Evolutionary conservation across 2,797 vertebrate genomes (phyloP), one percentile per base, ranked within the genome.

Genomic region (Centropyge bicolor): DNA sequence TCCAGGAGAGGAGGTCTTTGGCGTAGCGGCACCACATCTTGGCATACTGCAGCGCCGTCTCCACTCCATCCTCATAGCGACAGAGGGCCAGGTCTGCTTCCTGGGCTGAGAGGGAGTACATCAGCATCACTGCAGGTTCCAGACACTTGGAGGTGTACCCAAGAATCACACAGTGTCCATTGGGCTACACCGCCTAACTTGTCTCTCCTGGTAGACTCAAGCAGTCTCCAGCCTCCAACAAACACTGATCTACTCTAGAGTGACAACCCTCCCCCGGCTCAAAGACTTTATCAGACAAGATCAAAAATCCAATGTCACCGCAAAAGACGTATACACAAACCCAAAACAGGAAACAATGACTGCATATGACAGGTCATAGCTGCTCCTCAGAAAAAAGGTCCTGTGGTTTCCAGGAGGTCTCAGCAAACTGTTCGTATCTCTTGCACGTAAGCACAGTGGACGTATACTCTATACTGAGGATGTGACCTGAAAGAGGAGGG

Each of bases 21-120:
- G 97, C 95, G 0, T 98, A 99, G 88, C 97, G 97, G 83, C 97
- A 97, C 98, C 98, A 98, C 89, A 92, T 93, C 85, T 99, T 99
- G 90, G 97, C 92, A 0, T 99, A 98, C 8, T 95, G 96, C 43
- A 99, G 89, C 3, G 97, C 97, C 0, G 94, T 94, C 14, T 98
- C 97, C 62, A 99, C 97, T 11, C 98, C 98, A 0, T 95, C 95
- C 54, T 97, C 96, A 1, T 94, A 95, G 73, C 93, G 95, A 67
- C 96, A 94, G 74, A 99, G 95, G 78, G 94, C 92, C 85, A 96
- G 91, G 73, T 99, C 97, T 11, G 97, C 96, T 43, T 98, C 96
- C 85, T 97, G 95, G 82, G 82, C 97, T 97, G 96, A 91, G 89
- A 95, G 74, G 72, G 94, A 94, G 92, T 86, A 95, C 93, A 95